Evolutionary conservation across 2,888 invertebrate species (phyloP), one percentile per base, ranked within the genome.

Genomic region (Hetaerina titia): DNA sequence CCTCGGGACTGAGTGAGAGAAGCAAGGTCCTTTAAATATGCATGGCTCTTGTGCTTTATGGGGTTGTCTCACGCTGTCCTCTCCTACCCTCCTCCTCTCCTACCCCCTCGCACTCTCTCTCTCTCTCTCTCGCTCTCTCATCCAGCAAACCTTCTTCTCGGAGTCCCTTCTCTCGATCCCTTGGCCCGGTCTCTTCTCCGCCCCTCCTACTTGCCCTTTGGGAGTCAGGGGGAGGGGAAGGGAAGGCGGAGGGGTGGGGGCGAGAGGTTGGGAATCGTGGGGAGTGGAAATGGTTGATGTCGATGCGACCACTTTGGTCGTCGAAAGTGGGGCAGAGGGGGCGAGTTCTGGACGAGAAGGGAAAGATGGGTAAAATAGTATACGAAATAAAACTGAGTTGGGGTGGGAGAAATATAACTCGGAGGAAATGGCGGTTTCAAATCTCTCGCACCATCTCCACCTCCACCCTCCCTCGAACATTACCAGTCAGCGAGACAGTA

Each of bases 21-120:
- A 69, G 81, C 81, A 81, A 31, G 81, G 81, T 25, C 25, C 25
- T 89, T 89, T 89, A 89, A 89, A 89, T 89, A 89, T 89, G 89
- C 89, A 89, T 89, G 89, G 89, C 89, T 45, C 89, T 89, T n/a
- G 89, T 89, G 89, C 89, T 89, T 89, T 89, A 89, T 89, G 89
- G 89, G 89, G 89, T 57, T 89, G 89, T 89, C 89, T 89, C 56
- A 89, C 89, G 89, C 89, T 89, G 89, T 89, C 89, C 89, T 89
- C 89, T 89, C 57, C 89, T 89, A 22, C n/a, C n/a, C 57, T 25
- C 25, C 25, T 9, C 74, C 25, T 6, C 25, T 9, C 25, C 25
- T 8, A 0, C 7, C 9, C 25, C 31, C 31, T 15, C 69, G 8
- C 69, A 6, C 81, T 8, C 81, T 81, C 45, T 64, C 64, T 81